phyloP scores from a whole-genome alignment of 2,113 vertebrate genomes.

The Upupa epops region DNA sequence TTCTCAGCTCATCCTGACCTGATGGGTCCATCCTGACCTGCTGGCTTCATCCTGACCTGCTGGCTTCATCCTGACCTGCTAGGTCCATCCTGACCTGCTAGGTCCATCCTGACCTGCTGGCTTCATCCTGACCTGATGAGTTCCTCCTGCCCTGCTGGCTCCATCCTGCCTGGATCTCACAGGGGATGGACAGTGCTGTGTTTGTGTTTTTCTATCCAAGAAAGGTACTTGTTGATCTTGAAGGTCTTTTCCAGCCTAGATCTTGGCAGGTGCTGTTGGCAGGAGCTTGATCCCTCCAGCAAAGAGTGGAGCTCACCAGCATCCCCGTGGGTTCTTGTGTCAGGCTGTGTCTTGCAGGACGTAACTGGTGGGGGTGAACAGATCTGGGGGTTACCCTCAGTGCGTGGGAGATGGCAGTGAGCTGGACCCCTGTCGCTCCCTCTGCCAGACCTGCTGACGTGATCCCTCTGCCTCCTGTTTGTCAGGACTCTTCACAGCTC shows the following conservation, averaged over 20 bases:
- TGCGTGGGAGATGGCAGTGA: not conserved
- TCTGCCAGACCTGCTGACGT: accelerated
- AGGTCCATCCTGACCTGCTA: too few relatives aligned
- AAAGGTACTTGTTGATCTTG: too few relatives aligned
- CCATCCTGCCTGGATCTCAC: not conserved
- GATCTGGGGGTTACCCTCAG: not conserved
- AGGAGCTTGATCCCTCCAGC: not conserved
- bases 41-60: too few relatives aligned
- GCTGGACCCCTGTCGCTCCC: not conserved
- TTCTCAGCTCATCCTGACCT: not conserved
- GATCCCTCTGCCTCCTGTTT: not conserved
- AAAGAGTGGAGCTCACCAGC: not conserved
- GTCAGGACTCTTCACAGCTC: not conserved
- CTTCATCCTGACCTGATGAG: too few relatives aligned
- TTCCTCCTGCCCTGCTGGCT: too few relatives aligned
- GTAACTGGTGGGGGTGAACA: not conserved
- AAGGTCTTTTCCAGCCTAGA: too few relatives aligned
- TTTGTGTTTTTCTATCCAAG: not conserved
- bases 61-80: too few relatives aligned
- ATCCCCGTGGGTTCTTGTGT: not conserved
- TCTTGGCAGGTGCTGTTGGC: not conserved
- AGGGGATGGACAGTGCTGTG: accelerated
- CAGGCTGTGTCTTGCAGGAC: not conserved
- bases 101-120: too few relatives aligned
- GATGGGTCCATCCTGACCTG: not conserved